Conservation (phyloP, 2,888 invertebrate genomes). For the Tipula lateralis region DNA sequence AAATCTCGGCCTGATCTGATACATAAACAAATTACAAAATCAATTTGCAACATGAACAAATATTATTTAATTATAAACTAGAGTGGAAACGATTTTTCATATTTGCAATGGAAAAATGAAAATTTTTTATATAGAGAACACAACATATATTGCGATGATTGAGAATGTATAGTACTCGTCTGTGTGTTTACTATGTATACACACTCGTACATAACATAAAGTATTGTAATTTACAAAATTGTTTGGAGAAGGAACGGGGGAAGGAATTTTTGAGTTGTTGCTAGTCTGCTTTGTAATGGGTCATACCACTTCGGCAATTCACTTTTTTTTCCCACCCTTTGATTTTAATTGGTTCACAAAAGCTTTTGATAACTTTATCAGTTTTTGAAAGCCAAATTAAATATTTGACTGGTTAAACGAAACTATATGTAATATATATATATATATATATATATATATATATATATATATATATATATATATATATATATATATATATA, state of each 20-base stretch:
- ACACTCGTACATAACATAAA: neutral
- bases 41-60: neutral
- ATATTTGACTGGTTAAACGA: too few relatives aligned
- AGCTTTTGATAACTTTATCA: neutral
- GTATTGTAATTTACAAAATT: too few relatives aligned
- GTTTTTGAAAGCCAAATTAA: neutral
- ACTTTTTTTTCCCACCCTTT: neutral
- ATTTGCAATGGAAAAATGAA: neutral
- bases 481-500: too few relatives aligned
- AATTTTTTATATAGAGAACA: neutral
- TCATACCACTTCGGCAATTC: neutral
- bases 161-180: neutral
- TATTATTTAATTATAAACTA: neutral
- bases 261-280: neutral
- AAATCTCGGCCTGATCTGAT: too few relatives aligned
- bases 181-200: neutral
- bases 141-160: neutral
- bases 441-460: too few relatives aligned
- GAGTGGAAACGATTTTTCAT: neutral
- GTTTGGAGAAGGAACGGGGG: neutral
- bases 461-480: too few relatives aligned
- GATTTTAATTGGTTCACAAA: neutral
- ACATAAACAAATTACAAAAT: neutral
- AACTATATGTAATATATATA: too few relatives aligned
- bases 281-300: neutral